These are phyloP conservation scores for Myodes glareolus DNA, from an alignment of 2,113 vertebrate genomes.

Conservation along the genomic window DNA sequence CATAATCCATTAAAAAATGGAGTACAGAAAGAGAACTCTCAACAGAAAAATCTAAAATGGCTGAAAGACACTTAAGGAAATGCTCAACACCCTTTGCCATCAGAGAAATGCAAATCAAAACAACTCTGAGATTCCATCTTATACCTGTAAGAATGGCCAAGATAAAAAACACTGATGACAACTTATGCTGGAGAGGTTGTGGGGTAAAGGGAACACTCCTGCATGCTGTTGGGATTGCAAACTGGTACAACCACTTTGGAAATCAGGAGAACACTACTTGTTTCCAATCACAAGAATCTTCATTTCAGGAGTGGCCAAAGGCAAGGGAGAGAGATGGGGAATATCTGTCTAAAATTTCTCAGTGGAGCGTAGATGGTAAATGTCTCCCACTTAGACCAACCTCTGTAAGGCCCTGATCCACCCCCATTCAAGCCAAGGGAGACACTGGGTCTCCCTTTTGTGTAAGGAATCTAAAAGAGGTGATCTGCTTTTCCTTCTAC, in stretches of 20 bases:
- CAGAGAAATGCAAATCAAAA: too few species aligned
- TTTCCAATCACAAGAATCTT: background rate
- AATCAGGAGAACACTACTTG: background rate
- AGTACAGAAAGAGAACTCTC: too few species aligned
- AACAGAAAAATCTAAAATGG: too few species aligned
- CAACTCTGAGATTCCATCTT: too few species aligned
- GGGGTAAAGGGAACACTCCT: too few species aligned
- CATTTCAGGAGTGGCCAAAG: background rate
- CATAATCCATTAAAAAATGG: too few species aligned
- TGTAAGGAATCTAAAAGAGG: background rate
- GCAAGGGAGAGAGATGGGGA: background rate
- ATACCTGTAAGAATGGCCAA: too few species aligned
- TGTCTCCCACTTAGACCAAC: background rate
- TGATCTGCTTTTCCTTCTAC: background rate
- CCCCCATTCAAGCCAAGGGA: background rate
- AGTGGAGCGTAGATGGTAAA: background rate
- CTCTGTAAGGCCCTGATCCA: rapidly evolving
- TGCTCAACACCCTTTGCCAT: too few species aligned
- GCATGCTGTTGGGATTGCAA: too few species aligned
- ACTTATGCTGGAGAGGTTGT: too few species aligned
- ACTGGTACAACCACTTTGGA: background rate
- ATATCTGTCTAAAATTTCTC: background rate
- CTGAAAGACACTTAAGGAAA: too few species aligned
- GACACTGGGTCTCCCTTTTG: background rate
- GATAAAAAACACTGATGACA: too few species aligned